Evolutionary conservation across 1,140 invertebrate species (phyloP).

Genomic region (Druon quercuslanigerum): DNA sequence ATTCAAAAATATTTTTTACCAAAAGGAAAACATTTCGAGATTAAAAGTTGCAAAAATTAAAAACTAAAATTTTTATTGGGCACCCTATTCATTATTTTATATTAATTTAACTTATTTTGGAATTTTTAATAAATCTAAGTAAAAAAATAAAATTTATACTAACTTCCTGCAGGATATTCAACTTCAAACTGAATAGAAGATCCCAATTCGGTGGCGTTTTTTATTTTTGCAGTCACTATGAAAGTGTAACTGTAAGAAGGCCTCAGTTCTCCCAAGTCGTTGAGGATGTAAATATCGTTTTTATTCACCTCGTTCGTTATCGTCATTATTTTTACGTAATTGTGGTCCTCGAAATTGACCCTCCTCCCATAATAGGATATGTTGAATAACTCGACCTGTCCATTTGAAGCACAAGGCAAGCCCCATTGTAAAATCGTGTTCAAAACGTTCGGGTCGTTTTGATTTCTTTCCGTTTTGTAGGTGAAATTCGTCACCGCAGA

Average conservation of each 20-base stretch:
- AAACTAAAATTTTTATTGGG: too few species aligned
- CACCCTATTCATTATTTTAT: too few species aligned
- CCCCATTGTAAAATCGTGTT: constrained; percentile 61
- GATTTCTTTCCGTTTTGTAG: constrained; percentile 41
- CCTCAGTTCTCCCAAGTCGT: constrained; percentile 53
- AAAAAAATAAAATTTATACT: constrained; percentile 40
- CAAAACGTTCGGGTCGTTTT: constrained; percentile 52
- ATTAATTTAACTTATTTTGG: too few species aligned
- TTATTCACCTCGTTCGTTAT: constrained; percentile 33
- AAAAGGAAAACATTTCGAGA: too few species aligned
- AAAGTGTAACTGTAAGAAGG: constrained; percentile 64
- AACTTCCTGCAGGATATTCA: constrained; percentile 65
- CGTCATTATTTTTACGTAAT: constrained; percentile 32
- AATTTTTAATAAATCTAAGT: background rate
- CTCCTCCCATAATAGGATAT: constrained; percentile 53
- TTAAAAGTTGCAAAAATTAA: too few species aligned
- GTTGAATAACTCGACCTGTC: constrained; percentile 56
- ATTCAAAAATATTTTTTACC: too few species aligned
- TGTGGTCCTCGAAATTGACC: constrained; percentile 41
- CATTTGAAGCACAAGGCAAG: constrained; percentile 60
- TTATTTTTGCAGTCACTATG: constrained; percentile 53
- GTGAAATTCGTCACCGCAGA: constrained; percentile 54
- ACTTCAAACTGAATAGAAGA: constrained; percentile 32
- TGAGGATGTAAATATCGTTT: constrained; percentile 48
- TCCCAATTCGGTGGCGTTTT: constrained; percentile 43